These are phyloP conservation scores for Synanthedon andrenaeformis DNA, from an alignment of 2,888 invertebrate species.

Conservation along the genomic window DNA sequence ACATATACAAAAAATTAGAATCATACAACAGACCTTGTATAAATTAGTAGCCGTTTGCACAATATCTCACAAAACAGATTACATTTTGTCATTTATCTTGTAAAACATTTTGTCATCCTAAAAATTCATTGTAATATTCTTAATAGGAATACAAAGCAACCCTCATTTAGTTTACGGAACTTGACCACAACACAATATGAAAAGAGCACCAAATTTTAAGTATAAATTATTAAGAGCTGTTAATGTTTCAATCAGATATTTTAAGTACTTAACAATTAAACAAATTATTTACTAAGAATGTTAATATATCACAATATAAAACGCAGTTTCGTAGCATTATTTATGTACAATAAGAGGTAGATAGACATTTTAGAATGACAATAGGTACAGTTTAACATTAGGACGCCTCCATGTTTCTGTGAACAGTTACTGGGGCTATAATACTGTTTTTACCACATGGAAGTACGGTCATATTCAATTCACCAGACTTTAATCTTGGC, in stretches of 20 bases:
- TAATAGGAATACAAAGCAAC: neutral
- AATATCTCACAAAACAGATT: conserved; percentile 13
- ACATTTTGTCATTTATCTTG: too few relatives aligned
- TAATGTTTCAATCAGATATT: neutral
- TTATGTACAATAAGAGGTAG: conserved; percentile 29
- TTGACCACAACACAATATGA: neutral
- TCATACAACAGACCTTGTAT: neutral
- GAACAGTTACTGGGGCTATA: conserved; percentile 90
- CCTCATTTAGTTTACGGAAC: neutral
- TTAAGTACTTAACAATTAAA: conserved; percentile 2
- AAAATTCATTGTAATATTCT: conserved; percentile 1
- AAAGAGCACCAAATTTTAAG: neutral
- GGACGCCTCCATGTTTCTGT: conserved; percentile 87
- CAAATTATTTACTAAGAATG: conserved; percentile 6
- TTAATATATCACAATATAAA: conserved; percentile 10
- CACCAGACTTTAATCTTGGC: conserved; percentile 46
- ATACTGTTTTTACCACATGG: conserved; percentile 72
- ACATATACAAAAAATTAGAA: neutral
- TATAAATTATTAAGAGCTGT: neutral
- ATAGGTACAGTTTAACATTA: conserved; percentile 27
- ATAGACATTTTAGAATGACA: conserved; percentile 29
- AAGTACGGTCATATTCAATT: conserved; percentile 58
- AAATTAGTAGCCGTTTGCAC: neutral
- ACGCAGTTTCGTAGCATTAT: conserved; percentile 2
- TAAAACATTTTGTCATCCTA: neutral